These are phyloP conservation scores for Byasa hedistus DNA, from an alignment of 2,888 invertebrate genomes.

Conservation along the genomic window DNA sequence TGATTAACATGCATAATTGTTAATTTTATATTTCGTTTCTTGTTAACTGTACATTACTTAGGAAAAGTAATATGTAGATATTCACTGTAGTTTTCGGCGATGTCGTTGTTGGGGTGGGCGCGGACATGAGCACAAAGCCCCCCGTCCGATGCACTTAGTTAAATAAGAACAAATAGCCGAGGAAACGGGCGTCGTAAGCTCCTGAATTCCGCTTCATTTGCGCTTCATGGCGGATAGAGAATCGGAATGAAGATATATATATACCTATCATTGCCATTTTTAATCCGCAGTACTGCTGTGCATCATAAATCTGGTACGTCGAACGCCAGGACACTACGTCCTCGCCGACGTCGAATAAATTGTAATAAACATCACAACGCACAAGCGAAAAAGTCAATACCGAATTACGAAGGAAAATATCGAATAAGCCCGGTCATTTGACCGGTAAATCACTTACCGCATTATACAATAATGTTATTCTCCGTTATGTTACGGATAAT, in stretches of 20 bases:
- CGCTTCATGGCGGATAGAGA: slow-evolving; percentile 36
- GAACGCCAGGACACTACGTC: slow-evolving; percentile 53
- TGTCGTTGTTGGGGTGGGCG: no score
- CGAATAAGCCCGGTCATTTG: slow-evolving; percentile 43
- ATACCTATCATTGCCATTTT: slow-evolving; percentile 45
- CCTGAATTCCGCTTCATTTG: slow-evolving; percentile 44
- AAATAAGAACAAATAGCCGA: slow-evolving; percentile 39
- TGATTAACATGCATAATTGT: no score
- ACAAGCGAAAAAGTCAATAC: slow-evolving; percentile 36
- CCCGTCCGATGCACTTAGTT: slow-evolving; percentile 32
- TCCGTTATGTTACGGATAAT: not conserved
- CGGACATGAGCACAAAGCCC: slow-evolving; percentile 5
- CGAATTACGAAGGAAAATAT: slow-evolving; percentile 46
- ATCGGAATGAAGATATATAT: slow-evolving; percentile 48
- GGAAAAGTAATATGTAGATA: no score
- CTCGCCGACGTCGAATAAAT: slow-evolving; percentile 53
- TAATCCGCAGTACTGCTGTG: slow-evolving; percentile 46
- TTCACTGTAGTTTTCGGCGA: no score
- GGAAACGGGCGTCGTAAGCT: slow-evolving; percentile 37
- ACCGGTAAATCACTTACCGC: slow-evolving; percentile 27
- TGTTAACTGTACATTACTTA: no score
- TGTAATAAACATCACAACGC: slow-evolving; percentile 50
- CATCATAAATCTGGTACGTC: slow-evolving; percentile 57
- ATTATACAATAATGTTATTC: slow-evolving; percentile 1
- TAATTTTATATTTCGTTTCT: no score